A percentile compares a stretch with the other conserved stretches of the same genome.
Evolutionary conservation across 1,140 invertebrate genomes (phyloP).

Genomic region (Galleria mellonella): DNA sequence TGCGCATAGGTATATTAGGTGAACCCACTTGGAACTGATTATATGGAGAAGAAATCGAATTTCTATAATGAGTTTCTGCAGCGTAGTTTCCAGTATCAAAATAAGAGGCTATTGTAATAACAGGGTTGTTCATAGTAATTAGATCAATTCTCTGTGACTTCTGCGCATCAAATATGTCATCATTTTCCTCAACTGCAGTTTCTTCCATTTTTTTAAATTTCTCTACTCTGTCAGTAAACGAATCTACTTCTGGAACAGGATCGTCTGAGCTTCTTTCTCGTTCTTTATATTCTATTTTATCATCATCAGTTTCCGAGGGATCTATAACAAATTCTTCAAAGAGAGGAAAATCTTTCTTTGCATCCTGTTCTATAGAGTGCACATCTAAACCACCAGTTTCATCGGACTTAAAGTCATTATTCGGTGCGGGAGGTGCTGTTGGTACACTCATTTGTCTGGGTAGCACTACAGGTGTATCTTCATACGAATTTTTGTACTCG

Average conservation of each 20-base stretch:
- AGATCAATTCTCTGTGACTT: conserved; percentile 12
- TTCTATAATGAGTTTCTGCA: conserved; percentile 52
- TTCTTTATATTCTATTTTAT: conserved; percentile 47
- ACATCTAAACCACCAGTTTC: conserved; percentile 54
- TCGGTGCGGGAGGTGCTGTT: conserved; percentile 40
- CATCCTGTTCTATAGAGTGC: conserved; percentile 59
- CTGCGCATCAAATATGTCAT: conserved; percentile 18
- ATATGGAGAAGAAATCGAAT: conserved; percentile 27
- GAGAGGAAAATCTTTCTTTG: conserved; percentile 56
- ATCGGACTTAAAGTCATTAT: conserved; percentile 51
- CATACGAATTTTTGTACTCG: conserved; percentile 35
- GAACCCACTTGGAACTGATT: conserved; percentile 8
- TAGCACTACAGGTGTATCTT: conserved; percentile 24
- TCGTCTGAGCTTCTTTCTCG: conserved; percentile 34
- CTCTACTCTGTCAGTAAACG: conserved; percentile 55
- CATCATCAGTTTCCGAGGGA: conserved; percentile 53
- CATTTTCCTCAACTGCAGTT: conserved; percentile 9
- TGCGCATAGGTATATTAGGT: conserved; percentile 12
- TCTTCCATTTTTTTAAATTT: conserved; percentile 50
- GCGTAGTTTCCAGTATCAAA: conserved; percentile 67
- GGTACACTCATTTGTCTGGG: conserved; percentile 38
- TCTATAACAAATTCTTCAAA: conserved; percentile 56
- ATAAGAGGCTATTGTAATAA: conserved; percentile 51
- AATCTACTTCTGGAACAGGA: conserved; percentile 25
- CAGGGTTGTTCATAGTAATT: conserved; percentile 23